Percentiles rank a stretch among this genome's conserved stretches.
These are phyloP conservation scores for Zosterops pallidus DNA, from an alignment of 2,113 vertebrate species.

Conservation along the genomic window DNA sequence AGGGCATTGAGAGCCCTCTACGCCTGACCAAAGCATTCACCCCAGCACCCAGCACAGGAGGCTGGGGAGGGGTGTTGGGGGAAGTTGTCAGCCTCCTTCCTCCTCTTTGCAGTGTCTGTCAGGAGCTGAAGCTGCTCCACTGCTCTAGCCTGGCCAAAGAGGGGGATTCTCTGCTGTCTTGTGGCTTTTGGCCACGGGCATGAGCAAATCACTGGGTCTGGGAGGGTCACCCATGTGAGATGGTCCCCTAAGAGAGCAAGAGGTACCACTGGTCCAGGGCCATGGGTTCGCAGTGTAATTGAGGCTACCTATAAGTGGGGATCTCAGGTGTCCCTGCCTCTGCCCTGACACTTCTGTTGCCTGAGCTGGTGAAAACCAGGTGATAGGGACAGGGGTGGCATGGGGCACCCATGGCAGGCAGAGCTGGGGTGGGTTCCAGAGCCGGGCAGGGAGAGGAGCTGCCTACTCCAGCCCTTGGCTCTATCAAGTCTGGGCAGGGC, in stretches of 20 bases:
- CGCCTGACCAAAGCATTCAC: accelerated
- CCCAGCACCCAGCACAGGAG: neutral
- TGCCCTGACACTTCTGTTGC: neutral
- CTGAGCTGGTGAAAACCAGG: neutral
- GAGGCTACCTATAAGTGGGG: neutral
- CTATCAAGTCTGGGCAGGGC: neutral
- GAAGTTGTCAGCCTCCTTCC: neutral
- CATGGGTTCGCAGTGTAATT: accelerated
- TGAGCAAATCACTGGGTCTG: neutral
- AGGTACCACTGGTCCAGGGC: neutral
- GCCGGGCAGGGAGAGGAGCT: neutral
- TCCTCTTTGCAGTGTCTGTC: neutral
- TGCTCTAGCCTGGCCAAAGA: neutral
- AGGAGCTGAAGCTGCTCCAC: neutral
- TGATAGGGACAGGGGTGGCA: neutral
- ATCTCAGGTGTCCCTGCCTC: neutral
- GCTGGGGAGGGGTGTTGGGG: neutral
- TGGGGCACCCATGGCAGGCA: neutral
- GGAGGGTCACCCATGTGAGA: neutral
- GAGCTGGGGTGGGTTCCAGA: neutral
- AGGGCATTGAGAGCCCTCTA: neutral
- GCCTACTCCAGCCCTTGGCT: neutral
- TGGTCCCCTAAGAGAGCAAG: neutral
- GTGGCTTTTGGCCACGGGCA: neutral
- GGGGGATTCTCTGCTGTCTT: neutral